These are phyloP conservation scores for Channa striata DNA, from an alignment of 2,797 vertebrate species.

Conservation along the genomic window DNA sequence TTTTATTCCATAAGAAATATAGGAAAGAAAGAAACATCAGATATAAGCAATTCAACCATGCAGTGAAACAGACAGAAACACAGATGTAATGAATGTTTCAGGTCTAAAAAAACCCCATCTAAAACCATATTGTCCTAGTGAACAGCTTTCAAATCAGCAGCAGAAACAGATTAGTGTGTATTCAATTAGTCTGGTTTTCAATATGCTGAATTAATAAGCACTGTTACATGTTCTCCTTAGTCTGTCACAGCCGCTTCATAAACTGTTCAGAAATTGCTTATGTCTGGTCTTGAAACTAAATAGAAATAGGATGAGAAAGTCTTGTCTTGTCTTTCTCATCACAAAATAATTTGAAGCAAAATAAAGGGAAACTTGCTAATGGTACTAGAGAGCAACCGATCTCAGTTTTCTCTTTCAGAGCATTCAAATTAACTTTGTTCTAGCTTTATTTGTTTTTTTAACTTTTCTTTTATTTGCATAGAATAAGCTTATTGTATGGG, in stretches of 20 bases:
- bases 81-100: constrained; percentile 26
- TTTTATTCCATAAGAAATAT: too few species aligned
- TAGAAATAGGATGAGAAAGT: constrained; percentile 14
- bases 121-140: constrained; percentile 49
- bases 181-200: constrained; percentile 55
- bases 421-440: background rate
- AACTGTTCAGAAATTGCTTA: constrained; percentile 30
- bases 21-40: too few species aligned
- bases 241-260: too few species aligned
- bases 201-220: constrained; percentile 38
- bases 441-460: too few species aligned
- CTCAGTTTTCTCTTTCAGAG: background rate
- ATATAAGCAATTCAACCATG: too few species aligned
- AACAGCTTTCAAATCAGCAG: constrained; percentile 38
- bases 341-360: constrained; percentile 4
- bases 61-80: constrained; percentile 12
- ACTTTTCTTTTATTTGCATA: too few species aligned
- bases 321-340: constrained; percentile 19
- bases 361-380: background rate
- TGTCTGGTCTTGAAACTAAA: constrained; percentile 12
- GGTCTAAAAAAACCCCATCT: constrained; percentile 30
- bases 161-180: constrained; percentile 50
- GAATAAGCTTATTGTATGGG: too few species aligned
- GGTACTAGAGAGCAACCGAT: constrained; percentile 1
- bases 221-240: constrained; percentile 52